Conservation (phyloP, 2,888 invertebrate species). For the Leptopilina syphax region DNA sequence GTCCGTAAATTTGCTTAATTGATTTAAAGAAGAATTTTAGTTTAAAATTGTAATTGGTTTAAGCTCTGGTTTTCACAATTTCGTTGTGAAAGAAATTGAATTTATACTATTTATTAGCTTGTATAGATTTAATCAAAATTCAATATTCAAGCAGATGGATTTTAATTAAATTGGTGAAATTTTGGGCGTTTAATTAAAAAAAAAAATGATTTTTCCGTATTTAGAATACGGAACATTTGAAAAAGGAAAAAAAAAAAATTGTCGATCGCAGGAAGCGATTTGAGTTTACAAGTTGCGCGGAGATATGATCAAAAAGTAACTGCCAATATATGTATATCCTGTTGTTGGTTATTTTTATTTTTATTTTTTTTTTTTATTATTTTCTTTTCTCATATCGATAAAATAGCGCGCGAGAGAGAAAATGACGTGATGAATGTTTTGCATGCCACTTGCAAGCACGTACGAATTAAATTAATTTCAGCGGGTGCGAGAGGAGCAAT, state of each 20-base stretch:
- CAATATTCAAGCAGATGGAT: too few relatives aligned
- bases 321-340: constrained; percentile 3
- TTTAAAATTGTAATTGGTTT: too few relatives aligned
- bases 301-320: constrained; percentile 25
- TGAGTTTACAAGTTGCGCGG: not conserved
- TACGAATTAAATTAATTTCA: constrained; percentile 58
- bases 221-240: not conserved
- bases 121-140: too few relatives aligned
- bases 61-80: too few relatives aligned
- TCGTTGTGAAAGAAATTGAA: too few relatives aligned
- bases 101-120: too few relatives aligned
- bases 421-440: constrained; percentile 51
- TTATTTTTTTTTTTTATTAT: not conserved
- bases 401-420: constrained; percentile 19
- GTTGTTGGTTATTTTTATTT: too few relatives aligned
- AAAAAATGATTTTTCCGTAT: not conserved
- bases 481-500: constrained; percentile 48
- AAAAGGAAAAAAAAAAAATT: not conserved
- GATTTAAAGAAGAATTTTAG: too few relatives aligned
- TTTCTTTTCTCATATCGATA: constrained; percentile 19
- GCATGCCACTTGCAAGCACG: constrained; percentile 56
- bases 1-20: too few relatives aligned
- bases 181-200: not conserved
- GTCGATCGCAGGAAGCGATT: not conserved
- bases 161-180: too few relatives aligned